Evolutionary conservation across 2,888 invertebrate species (phyloP), one percentile per base, ranked within the genome.

Genomic region (Tenthredo mesomela): DNA sequence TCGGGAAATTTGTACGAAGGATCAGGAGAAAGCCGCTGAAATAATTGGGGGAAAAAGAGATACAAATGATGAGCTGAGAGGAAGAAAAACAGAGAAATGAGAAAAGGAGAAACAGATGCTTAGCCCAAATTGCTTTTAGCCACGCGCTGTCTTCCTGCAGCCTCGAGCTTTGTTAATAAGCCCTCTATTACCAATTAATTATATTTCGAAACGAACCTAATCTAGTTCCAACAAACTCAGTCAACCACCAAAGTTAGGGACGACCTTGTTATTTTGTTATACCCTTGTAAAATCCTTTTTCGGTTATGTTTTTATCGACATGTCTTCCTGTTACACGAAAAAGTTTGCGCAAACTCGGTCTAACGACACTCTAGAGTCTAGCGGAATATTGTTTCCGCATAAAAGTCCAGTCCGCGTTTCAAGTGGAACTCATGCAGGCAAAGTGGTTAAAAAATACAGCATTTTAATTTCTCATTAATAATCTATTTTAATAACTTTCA

Each of bases 81-180:
- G 80, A 40, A 80, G 80, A 80, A 80, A 80, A 80, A 80, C 80
- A 80, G 37, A 80, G 58, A 80, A 67, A 67, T 58, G 80, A 80
- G 80, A 80, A 61, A 80, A 80, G 50, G 80, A 80, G 80, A 80
- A 80, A 80, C 80, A 80, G 80, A 80, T 61, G 80, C 80, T 61
- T 61, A 61, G 80, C 61, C 61, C 25, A 80, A 80, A 80, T 80
- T 80, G 80, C 80, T 80, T 80, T 80, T 37, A 61, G 61, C 61
- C 80, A 77, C 29, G 54, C 77, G 47, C 54, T 61, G 47, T n/a
- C 29, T 1, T 61, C 40, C 61, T 61, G 25, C 61, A 80, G 40
- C 61, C 80, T 37, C 58, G 40, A 80, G 61, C 37, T 80, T 37
- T 61, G 58, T 61, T 61, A 61, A 80, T 58, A 61, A 80, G 80